phyloP scores from a whole-genome alignment of 92 coral and sea anemone species.

The Porites cylindrica region DNA sequence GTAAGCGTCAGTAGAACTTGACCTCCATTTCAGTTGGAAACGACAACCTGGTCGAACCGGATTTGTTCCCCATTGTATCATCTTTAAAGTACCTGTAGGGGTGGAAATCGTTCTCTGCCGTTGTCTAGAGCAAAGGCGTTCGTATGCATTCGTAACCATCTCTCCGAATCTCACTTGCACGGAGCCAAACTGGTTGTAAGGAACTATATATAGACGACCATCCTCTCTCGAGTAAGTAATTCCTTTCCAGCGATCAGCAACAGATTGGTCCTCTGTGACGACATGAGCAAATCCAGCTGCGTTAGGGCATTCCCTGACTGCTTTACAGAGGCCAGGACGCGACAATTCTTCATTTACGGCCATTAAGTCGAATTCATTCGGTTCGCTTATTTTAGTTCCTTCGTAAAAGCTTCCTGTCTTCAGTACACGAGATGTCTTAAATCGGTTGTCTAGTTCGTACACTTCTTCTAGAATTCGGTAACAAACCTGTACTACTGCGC shows the following conservation, averaged over 20 bases:
- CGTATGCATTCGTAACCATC: neutral
- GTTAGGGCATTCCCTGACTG: neutral
- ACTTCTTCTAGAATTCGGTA: neutral
- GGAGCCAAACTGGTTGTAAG: neutral
- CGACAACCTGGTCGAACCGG: neutral
- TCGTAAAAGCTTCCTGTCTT: constrained; percentile 51
- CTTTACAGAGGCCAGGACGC: constrained; percentile 24
- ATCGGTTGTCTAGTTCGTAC: neutral
- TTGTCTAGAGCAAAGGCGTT: neutral
- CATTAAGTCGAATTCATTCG: constrained; percentile 59
- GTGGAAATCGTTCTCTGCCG: neutral
- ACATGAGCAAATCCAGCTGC: neutral
- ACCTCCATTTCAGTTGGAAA: neutral
- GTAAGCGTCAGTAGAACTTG: neutral
- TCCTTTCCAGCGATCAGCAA: neutral
- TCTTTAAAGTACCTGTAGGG: neutral
- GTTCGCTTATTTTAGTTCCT: constrained; percentile 38
- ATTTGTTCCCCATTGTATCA: neutral
- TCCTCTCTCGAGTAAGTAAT: neutral
- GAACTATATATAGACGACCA: neutral
- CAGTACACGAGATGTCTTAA: constrained; percentile 5
- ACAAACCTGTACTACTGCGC: neutral
- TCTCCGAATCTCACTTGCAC: neutral
- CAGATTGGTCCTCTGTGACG: neutral
- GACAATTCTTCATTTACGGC: constrained; percentile 22